Evolutionary conservation across 2,113 vertebrate genomes (phyloP), one percentile per base, ranked within the genome.

Genomic region (Pogonocichla stellata): DNA sequence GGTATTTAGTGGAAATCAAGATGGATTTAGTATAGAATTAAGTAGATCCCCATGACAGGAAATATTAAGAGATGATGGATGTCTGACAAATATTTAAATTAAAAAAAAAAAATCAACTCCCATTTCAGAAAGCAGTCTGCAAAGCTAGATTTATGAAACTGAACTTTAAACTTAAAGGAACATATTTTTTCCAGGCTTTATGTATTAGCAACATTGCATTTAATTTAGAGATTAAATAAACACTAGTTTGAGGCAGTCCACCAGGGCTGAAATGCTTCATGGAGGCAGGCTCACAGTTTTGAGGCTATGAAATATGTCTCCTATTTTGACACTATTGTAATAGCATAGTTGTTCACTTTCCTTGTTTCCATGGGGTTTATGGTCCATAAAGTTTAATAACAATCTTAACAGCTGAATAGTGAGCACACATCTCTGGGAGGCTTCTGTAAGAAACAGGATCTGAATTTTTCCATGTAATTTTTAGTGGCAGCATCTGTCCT

Each of bases 341-440:
- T 97, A 97, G 97, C 94, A 87, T 88, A 95, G 95, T 93, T 97
- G 96, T 85, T 98, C 97, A 75, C 95, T 97, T 97, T 94, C 96
- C 98, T 98, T 98, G 97, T 98, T 98, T 98, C 98, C 92, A 64
- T 87, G 94, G 97, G 96, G 97, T 98, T 98, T 98, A 98, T 98
- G 98, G 98, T 97, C 98, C 98, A 98, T 98, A 98, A 98, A 98
- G 98, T 98, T 98, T 98, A 98, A 98, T 98, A 98, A 98, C 97
- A 98, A 97, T 97, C 97, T 98, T 97, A 98, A 98, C 97, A 98
- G 98, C 96, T 95, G 96, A 98, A 95, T 89, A 97, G 98, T 96
- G 95, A 97, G 67, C 93, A 95, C 94, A 88, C 65, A 47, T 93
- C 95, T 94, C 97, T 80, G 77, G 87, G 93, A 98, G 94, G 92